phyloP scores from a whole-genome alignment of 1,140 invertebrate genomes.

The Planococcus citri region DNA sequence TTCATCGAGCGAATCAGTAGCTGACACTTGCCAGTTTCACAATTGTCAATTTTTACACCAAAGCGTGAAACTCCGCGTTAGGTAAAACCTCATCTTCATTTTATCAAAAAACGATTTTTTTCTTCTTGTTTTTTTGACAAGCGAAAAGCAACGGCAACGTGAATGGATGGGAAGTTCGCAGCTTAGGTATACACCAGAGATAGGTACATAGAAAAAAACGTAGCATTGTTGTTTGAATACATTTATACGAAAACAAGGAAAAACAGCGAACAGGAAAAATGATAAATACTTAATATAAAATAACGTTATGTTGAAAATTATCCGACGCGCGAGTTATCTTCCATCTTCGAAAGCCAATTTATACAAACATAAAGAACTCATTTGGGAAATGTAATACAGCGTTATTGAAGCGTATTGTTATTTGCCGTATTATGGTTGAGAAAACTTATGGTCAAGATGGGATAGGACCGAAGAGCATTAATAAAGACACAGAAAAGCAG shows the following conservation, averaged over 20 bases:
- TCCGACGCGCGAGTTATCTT: slow-evolving; percentile 1
- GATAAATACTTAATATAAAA: slow-evolving; percentile 13
- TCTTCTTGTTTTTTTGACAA: too few relatives aligned
- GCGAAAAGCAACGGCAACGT: too few relatives aligned
- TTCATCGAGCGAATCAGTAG: too few relatives aligned
- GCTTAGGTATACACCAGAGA: too few relatives aligned
- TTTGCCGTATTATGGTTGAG: neutral
- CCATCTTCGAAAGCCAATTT: neutral
- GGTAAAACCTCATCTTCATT: too few relatives aligned
- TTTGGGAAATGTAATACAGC: neutral
- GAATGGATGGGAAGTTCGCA: too few relatives aligned
- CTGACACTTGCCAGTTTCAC: too few relatives aligned
- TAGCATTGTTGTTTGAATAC: too few relatives aligned
- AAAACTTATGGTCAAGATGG: slow-evolving; percentile 9
- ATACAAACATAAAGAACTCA: slow-evolving; percentile 10
- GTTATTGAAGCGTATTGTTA: slow-evolving; percentile 13
- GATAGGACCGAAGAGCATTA: neutral
- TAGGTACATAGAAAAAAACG: too few relatives aligned
- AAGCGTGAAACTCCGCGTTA: too few relatives aligned
- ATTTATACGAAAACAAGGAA: neutral
- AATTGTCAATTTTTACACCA: too few relatives aligned
- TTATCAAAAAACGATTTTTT: too few relatives aligned
- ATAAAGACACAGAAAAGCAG: neutral
- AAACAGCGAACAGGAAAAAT: neutral
- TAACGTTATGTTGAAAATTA: neutral